Conservation (phyloP, 1,140 invertebrate genomes). For the Pseudomyrmex concolor region DNA sequence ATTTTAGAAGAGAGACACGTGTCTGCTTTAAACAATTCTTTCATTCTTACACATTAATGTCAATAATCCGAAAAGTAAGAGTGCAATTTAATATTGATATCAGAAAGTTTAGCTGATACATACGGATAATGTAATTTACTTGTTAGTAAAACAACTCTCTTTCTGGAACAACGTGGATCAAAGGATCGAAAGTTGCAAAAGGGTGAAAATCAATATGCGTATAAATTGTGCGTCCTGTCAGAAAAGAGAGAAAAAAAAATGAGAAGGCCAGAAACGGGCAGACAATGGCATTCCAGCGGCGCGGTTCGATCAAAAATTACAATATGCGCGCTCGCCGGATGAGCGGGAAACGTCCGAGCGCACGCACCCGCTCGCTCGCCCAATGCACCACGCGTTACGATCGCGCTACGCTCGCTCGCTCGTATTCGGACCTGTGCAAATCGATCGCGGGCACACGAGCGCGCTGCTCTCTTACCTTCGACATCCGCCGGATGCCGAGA, state of each 20-base stretch:
- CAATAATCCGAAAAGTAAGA: too few relatives aligned
- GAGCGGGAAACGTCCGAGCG: conserved; percentile 56
- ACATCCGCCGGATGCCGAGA: conserved; percentile 32
- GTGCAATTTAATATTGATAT: too few relatives aligned
- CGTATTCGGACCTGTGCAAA: conserved; percentile 45
- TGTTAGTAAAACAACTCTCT: too few relatives aligned
- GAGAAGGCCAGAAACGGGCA: conserved; percentile 1
- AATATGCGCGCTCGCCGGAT: conserved; percentile 54
- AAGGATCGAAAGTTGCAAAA: too few relatives aligned
- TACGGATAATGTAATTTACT: too few relatives aligned
- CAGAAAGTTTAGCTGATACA: too few relatives aligned
- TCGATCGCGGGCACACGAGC: background rate
- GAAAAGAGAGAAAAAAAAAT: background rate
- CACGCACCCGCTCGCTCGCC: conserved; percentile 40
- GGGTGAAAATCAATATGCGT: too few relatives aligned
- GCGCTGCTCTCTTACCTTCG: background rate
- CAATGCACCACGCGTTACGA: conserved; percentile 35
- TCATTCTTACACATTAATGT: too few relatives aligned
- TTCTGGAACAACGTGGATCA: too few relatives aligned
- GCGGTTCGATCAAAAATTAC: conserved; percentile 55
- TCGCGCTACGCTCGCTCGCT: conserved; percentile 14
- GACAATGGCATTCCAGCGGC: conserved; percentile 61
- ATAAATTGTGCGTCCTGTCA: background rate
- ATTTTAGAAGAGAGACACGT: too few relatives aligned
- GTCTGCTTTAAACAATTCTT: too few relatives aligned